A percentile compares a stretch with the other conserved stretches of the same genome.
Evolutionary conservation across 2,797 vertebrate species (phyloP).

Genomic region (Sebastolobus alascanus): DNA sequence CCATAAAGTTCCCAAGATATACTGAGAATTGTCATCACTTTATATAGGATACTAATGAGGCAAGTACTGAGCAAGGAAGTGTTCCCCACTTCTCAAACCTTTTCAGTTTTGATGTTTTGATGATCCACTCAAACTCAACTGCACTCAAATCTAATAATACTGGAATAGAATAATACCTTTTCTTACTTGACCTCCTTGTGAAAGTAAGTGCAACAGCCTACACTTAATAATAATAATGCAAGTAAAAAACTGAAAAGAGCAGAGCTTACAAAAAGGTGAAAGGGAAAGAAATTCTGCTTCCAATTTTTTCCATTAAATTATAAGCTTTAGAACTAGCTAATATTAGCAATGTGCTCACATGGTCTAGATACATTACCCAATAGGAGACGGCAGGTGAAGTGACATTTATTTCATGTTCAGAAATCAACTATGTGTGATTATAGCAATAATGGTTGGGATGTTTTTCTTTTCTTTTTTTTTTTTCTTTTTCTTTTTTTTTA

Average conservation of each 20-base stretch:
- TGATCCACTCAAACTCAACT: neutral
- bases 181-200: neutral
- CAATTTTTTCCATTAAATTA: conserved; percentile 6
- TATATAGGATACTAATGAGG: neutral
- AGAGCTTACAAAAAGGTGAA: neutral
- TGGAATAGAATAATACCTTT: neutral
- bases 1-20: too few relatives aligned
- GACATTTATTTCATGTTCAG: neutral
- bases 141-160: neutral
- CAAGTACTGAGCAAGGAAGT: neutral
- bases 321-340: neutral
- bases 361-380: neutral
- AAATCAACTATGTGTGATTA: neutral
- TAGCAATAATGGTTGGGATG: neutral
- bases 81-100: neutral
- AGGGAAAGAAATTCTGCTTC: neutral
- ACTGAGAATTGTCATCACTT: neutral
- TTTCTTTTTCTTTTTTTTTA: neutral
- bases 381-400: neutral
- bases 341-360: neutral
- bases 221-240: neutral
- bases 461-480: neutral
- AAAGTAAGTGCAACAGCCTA: too few relatives aligned
- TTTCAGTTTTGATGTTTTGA: neutral
- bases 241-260: neutral